phyloP scores from a whole-genome alignment of 1,140 invertebrate genomes.

The Subanguina moxae region DNA sequence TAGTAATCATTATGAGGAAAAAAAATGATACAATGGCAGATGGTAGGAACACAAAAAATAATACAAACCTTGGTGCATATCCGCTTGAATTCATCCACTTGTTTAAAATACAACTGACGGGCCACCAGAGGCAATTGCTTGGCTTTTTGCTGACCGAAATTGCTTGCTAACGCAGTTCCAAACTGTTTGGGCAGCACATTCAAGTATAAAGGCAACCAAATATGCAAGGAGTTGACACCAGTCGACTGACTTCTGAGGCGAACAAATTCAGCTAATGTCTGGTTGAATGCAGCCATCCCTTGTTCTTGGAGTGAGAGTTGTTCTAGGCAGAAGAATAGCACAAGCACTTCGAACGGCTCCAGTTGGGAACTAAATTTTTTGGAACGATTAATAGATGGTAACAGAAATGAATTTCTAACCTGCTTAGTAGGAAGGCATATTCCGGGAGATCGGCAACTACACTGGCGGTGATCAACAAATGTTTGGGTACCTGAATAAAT shows the following conservation, averaged over 20 bases:
- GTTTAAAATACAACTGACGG: slow-evolving; percentile 3
- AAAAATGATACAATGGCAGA: too few relatives aligned
- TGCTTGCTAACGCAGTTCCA: background rate
- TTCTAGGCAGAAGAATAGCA: slow-evolving; percentile 7
- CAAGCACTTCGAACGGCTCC: slow-evolving; percentile 11
- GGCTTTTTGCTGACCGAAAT: background rate
- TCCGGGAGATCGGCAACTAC: slow-evolving; percentile 4
- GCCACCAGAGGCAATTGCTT: background rate
- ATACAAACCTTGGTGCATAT: slow-evolving; percentile 6
- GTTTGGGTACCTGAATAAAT: slow-evolving; percentile 3
- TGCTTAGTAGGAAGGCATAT: slow-evolving; percentile 2
- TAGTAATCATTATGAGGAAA: too few relatives aligned
- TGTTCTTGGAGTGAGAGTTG: background rate
- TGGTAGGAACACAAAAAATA: too few relatives aligned
- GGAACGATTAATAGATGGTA: too few relatives aligned
- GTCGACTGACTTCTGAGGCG: background rate
- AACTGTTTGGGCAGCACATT: background rate
- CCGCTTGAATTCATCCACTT: slow-evolving; percentile 9
- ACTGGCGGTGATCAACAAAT: slow-evolving; percentile 2
- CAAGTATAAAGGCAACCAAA: slow-evolving; percentile 2
- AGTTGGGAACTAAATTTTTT: background rate
- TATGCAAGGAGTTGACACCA: background rate
- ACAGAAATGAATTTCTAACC: background rate
- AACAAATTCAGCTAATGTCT: background rate
- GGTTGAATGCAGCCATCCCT: background rate